phyloP scores from a whole-genome alignment of 2,113 vertebrate species.

The Pteropus alecto region DNA sequence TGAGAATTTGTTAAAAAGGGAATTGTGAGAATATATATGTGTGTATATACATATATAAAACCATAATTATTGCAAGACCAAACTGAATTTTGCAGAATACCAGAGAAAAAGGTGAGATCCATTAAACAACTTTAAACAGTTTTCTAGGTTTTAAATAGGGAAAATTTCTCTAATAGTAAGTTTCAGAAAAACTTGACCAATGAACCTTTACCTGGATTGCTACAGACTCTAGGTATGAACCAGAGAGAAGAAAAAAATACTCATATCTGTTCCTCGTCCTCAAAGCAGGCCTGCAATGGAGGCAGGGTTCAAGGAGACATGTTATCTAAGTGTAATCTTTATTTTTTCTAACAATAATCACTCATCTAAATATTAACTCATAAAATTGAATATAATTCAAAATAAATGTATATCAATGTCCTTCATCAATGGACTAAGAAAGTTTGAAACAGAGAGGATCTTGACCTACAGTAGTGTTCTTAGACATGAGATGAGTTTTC shows the following conservation, averaged over 20 bases:
- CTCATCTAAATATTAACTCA: not conserved
- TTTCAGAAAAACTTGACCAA: not conserved
- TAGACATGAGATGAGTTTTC: not conserved
- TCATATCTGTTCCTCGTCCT: not conserved
- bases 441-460: not conserved
- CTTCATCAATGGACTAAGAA: not conserved
- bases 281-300: not conserved
- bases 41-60: not conserved
- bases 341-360: not conserved
- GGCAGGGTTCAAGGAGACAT: not conserved
- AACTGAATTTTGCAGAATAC: not conserved
- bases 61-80: not conserved
- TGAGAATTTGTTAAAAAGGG: not conserved
- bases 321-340: not conserved
- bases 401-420: not conserved
- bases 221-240: not conserved
- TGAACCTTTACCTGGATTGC: not conserved
- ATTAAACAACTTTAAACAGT: not conserved
- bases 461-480: not conserved
- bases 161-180: not conserved
- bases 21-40: not conserved
- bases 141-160: not conserved
- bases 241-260: not conserved
- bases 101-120: not conserved
- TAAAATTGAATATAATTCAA: not conserved